Conservation (phyloP, 2,113 vertebrate genomes). For the Engraulis encrasicolus region DNA sequence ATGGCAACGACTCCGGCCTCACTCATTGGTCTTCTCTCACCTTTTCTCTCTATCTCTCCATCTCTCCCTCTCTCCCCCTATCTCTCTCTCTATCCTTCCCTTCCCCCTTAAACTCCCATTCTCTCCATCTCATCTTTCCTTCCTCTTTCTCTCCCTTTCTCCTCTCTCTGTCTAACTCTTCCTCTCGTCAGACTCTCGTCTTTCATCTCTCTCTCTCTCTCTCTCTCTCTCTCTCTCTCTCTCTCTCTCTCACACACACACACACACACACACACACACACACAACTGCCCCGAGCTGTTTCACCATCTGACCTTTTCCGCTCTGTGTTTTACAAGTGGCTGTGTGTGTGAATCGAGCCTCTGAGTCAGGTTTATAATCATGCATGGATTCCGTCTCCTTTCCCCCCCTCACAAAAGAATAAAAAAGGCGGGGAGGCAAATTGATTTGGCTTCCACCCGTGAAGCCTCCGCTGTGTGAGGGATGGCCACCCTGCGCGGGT, state of each 20-base stretch:
- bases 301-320: conserved; percentile 48
- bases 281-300: conserved; percentile 30
- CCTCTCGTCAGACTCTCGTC: background rate
- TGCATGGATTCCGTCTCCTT: conserved; percentile 38
- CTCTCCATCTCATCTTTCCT: background rate
- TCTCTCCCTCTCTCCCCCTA: background rate
- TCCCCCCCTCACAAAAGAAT: conserved; percentile 33
- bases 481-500: conserved; percentile 51
- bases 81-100: background rate
- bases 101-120: background rate
- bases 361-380: conserved; percentile 36
- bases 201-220: background rate
- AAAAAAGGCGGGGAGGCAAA: conserved; percentile 54
- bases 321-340: conserved; percentile 34
- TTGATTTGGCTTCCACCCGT: conserved; percentile 42
- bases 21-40: background rate
- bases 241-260: background rate
- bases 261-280: no score
- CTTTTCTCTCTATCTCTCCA: background rate
- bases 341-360: conserved; percentile 42
- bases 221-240: background rate
- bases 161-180: background rate
- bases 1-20: background rate
- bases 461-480: conserved; percentile 51
- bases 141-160: background rate